These are phyloP conservation scores for Notospermus geniculatus DNA, from an alignment of 1,140 invertebrate genomes.

Conservation along the genomic window DNA sequence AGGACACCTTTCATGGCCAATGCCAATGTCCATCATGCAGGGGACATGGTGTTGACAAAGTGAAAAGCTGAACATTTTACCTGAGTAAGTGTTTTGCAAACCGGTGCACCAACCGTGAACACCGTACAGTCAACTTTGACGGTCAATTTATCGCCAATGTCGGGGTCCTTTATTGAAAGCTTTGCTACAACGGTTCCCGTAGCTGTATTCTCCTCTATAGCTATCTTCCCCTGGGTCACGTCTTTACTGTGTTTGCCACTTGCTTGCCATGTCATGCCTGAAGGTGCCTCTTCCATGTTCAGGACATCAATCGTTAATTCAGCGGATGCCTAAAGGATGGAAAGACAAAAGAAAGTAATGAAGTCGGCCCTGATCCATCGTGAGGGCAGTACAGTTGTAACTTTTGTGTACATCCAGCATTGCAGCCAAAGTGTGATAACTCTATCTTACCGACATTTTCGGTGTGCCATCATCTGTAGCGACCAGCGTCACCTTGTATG, in stretches of 20 bases:
- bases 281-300: slow-evolving; percentile 28
- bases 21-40: no score
- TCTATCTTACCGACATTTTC: slow-evolving; percentile 20
- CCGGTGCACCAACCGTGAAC: slow-evolving; percentile 20
- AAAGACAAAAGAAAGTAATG: no score
- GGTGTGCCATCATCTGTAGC: slow-evolving; percentile 26
- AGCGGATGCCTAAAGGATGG: slow-evolving; percentile 18
- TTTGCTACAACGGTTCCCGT: slow-evolving; percentile 27
- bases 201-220: slow-evolving; percentile 20
- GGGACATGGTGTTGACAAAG: no score
- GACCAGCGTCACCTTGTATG: slow-evolving; percentile 18
- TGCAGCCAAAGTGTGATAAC: no score
- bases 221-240: slow-evolving; percentile 15
- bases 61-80: slow-evolving; percentile 14
- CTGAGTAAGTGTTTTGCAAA: slow-evolving; percentile 24
- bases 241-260: not conserved
- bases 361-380: no score
- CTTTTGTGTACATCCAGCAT: no score
- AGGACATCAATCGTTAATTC: slow-evolving; percentile 21
- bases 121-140: slow-evolving; percentile 17
- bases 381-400: no score
- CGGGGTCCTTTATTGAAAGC: slow-evolving; percentile 26
- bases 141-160: slow-evolving; percentile 25
- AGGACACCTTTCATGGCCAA: no score
- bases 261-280: slow-evolving; percentile 12